Evolutionary conservation across 1,140 invertebrate genomes (phyloP), one percentile per base, ranked within the genome.

Genomic region (Brachionus manjavacas): DNA sequence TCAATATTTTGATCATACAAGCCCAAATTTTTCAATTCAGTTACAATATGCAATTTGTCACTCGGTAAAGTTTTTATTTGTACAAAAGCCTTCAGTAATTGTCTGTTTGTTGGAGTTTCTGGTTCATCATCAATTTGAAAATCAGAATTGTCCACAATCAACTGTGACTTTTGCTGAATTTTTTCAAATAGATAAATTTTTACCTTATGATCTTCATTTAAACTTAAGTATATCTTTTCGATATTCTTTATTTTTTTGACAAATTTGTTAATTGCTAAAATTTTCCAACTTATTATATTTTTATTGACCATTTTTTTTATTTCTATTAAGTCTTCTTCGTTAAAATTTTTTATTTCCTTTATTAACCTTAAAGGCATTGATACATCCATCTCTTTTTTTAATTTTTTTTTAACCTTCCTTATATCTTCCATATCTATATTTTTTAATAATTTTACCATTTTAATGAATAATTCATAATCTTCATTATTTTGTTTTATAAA

Each of bases 231-330:
- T 7, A 68, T 12, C 6, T 68, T 68, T 28, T 68, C 66, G 0
- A n/a, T 0, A 31, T 68, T n/a, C 3, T 31, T 39, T 68, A 68
- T 12, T 2, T 12, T 68, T 31, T 8, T 41, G 0, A 74, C 0
- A 11, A 49, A 76, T 49, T 76, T 76, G 0, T 23, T 76, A 1
- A 49, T 9, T 25, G 72, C 41, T 49, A 76, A 49, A 9, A 76
- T 49, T 76, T 28, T 76, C 12, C n/a, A 76, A 14, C 2, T 49
- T 14, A 76, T 11, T 12, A 25, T 49, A 28, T 76, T 76, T 49
- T 49, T 43, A 25, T 76, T 76, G 23, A 76, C 41, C n/a, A 76
- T 12, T 25, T 25, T 76, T 76, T 31, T 76, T n/a, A 76, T n/a
- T 76, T 49, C 72, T 14, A 4, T 14, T 2, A 35, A 14, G 11